Conservation (phyloP, 1,140 invertebrate genomes). For the Dryas iulia region DNA sequence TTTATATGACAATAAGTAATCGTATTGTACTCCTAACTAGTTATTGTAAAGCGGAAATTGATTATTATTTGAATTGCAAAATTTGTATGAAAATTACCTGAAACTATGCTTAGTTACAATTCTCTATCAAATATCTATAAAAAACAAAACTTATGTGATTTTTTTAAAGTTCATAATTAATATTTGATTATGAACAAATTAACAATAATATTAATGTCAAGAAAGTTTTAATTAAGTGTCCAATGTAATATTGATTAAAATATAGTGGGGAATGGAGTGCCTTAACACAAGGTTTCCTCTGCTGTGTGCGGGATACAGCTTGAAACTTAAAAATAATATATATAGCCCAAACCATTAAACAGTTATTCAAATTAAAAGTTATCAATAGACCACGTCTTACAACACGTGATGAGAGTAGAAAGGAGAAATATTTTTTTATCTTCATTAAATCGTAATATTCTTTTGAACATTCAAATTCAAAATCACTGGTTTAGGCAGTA, state of each 20-base stretch:
- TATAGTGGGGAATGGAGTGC: too few relatives aligned
- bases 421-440: constrained; percentile 1
- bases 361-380: not conserved
- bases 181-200: too few relatives aligned
- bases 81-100: not conserved
- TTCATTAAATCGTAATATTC: too few relatives aligned
- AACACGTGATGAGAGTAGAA: not conserved
- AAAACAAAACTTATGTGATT: too few relatives aligned
- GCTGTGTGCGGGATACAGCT: too few relatives aligned
- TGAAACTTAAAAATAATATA: too few relatives aligned
- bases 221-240: too few relatives aligned
- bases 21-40: not conserved
- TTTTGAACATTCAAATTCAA: not conserved
- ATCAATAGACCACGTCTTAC: not conserved
- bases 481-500: not conserved
- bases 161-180: too few relatives aligned
- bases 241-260: too few relatives aligned
- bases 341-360: not conserved
- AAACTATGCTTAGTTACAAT: too few relatives aligned
- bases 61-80: not conserved
- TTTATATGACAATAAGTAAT: not conserved
- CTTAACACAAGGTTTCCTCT: too few relatives aligned
- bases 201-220: not conserved
- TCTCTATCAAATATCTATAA: too few relatives aligned
- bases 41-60: not conserved